phyloP scores from a whole-genome alignment of 2,113 vertebrate genomes.

The Axis porcinus region DNA sequence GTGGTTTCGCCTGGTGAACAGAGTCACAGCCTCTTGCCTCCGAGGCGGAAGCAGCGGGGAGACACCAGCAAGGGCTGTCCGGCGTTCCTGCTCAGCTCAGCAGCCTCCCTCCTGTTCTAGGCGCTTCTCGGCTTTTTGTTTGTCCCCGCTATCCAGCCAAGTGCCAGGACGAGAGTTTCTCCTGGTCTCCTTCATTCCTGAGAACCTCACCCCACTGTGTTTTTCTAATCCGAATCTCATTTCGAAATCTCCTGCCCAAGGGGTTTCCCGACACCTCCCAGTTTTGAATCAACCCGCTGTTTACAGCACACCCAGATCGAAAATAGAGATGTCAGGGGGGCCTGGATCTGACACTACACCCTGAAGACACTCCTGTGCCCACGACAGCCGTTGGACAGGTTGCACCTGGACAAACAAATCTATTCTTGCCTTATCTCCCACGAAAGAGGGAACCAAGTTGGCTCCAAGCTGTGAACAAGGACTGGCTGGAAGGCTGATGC shows the following conservation, averaged over 20 bases:
- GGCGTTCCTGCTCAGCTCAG: neutral
- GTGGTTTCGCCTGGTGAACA: neutral
- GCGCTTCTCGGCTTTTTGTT: neutral
- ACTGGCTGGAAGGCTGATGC: neutral
- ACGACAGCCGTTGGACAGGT: neutral
- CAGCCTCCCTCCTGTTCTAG: neutral
- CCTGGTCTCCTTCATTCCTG: slow-evolving; percentile 5
- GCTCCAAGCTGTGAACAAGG: neutral
- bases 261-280: slow-evolving; percentile 61
- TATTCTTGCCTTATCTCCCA: neutral
- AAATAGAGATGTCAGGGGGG: neutral
- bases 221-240: slow-evolving; percentile 53
- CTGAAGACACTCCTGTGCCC: neutral
- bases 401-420: slow-evolving; percentile 45
- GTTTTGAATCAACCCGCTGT: slow-evolving; percentile 53
- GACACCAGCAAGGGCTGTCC: neutral
- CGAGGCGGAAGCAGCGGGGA: neutral
- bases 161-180: neutral
- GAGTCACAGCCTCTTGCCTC: neutral
- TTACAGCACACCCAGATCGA: neutral
- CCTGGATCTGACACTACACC: neutral
- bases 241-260: slow-evolving; percentile 69
- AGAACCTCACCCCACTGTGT: neutral
- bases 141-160: neutral
- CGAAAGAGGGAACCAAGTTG: neutral